A percentile compares a stretch with the other conserved stretches of the same genome.
These are phyloP conservation scores for Oopsacas minuta DNA, from an alignment of 37 sponge, comb jelly and placozoan species.

Conservation along the genomic window DNA sequence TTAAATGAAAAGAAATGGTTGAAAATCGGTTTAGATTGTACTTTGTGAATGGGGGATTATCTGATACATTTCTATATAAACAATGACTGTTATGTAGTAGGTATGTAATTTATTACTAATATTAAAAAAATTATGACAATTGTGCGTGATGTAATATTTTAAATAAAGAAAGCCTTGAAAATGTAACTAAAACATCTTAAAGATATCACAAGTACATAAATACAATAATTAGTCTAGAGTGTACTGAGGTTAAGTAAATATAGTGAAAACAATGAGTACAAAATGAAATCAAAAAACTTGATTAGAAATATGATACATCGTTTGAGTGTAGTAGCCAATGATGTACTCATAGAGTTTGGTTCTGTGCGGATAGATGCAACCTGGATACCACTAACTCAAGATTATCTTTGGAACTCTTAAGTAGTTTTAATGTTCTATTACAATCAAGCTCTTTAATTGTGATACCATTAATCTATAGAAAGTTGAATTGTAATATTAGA, in stretches of 20 bases:
- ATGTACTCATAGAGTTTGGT: background rate
- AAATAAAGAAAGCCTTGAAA: background rate
- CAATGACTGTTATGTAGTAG: too few relatives aligned
- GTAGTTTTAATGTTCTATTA: background rate
- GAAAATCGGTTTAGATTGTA: too few relatives aligned
- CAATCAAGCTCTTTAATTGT: background rate
- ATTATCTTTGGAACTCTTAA: background rate
- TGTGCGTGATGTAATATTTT: background rate
- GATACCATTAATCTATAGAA: conserved; percentile 5
- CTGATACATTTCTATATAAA: too few relatives aligned
- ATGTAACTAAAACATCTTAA: background rate
- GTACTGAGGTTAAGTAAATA: background rate
- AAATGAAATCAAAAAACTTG: background rate
- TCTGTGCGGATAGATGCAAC: background rate
- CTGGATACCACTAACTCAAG: background rate
- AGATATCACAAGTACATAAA: background rate
- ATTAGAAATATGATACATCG: background rate
- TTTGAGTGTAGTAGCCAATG: background rate
- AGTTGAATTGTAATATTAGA: too few relatives aligned
- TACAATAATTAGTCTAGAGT: background rate
- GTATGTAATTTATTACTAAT: background rate
- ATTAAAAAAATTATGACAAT: background rate
- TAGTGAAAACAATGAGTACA: background rate
- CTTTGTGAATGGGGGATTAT: too few relatives aligned
- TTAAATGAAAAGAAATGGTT: too few relatives aligned